Conservation (phyloP, 2,888 invertebrate species). For the Aethes cnicana region DNA sequence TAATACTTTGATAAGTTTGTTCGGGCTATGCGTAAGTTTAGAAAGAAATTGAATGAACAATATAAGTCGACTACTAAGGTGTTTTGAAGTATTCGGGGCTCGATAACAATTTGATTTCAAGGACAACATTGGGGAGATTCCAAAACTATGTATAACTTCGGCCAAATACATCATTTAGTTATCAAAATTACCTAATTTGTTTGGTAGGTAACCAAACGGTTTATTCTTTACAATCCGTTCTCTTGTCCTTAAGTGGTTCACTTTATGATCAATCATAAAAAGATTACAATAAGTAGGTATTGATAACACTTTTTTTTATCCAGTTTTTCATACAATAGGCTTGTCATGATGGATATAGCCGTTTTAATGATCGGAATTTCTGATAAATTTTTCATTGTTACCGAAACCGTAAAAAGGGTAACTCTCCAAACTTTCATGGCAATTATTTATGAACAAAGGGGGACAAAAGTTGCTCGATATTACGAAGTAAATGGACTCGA, state of each 20-base stretch:
- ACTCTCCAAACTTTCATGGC: conserved; percentile 16
- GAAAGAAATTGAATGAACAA: neutral
- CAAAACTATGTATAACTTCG: no score
- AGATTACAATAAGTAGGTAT: no score
- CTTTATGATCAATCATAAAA: no score
- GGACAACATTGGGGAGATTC: no score
- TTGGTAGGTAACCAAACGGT: no score
- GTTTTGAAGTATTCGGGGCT: neutral
- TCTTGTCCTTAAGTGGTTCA: no score
- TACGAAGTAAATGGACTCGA: conserved; percentile 28
- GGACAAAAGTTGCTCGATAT: conserved; percentile 14
- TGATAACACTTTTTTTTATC: neutral
- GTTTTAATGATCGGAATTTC: conserved; percentile 11
- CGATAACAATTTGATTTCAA: neutral
- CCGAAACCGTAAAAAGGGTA: conserved; percentile 16
- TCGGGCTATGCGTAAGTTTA: neutral
- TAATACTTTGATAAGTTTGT: conserved; percentile 21
- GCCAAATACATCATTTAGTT: no score
- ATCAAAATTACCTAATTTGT: no score
- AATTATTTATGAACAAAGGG: conserved; percentile 25
- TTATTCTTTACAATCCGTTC: no score
- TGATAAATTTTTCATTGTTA: conserved; percentile 14
- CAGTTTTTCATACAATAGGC: neutral
- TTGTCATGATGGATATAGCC: neutral
- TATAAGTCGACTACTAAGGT: neutral